Evolutionary conservation across 1,140 invertebrate species (phyloP).

Genomic region (Akabosia matsudoensis): DNA sequence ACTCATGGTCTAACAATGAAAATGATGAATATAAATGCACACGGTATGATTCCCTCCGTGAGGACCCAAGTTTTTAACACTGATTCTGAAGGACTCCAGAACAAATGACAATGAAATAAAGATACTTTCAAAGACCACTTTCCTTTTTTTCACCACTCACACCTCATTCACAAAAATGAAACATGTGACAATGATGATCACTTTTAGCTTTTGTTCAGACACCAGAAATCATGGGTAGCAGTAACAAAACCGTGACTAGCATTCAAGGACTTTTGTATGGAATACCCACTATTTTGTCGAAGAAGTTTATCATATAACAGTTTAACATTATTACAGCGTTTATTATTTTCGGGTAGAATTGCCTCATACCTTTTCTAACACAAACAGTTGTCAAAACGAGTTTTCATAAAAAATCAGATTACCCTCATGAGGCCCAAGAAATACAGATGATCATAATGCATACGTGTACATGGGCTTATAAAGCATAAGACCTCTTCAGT

Average conservation of each 20-base stretch:
- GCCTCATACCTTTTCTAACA: not conserved
- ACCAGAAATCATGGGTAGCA: too few relatives aligned
- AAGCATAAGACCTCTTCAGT: too few relatives aligned
- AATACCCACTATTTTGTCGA: not conserved
- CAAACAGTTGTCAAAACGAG: not conserved
- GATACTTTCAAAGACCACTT: not conserved
- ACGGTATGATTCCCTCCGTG: too few relatives aligned
- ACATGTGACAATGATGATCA: not conserved
- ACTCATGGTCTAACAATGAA: too few relatives aligned
- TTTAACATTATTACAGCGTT: not conserved
- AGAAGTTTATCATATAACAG: constrained; percentile 21
- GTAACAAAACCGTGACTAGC: too few relatives aligned
- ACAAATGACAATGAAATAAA: constrained; percentile 12
- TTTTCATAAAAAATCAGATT: not conserved
- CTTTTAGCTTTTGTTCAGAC: constrained; percentile 8
- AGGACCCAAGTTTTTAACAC: too few relatives aligned
- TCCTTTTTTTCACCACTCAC: constrained; percentile 2
- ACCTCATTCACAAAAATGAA: constrained; percentile 18
- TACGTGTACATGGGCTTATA: not conserved
- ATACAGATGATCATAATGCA: not conserved
- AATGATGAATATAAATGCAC: too few relatives aligned
- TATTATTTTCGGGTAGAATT: not conserved
- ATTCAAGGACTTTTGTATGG: constrained; percentile 21
- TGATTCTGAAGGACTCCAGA: too few relatives aligned
- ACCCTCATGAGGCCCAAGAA: not conserved